Conservation (phyloP, 2,888 invertebrate genomes). For the Enoplolaimus lenunculus region DNA sequence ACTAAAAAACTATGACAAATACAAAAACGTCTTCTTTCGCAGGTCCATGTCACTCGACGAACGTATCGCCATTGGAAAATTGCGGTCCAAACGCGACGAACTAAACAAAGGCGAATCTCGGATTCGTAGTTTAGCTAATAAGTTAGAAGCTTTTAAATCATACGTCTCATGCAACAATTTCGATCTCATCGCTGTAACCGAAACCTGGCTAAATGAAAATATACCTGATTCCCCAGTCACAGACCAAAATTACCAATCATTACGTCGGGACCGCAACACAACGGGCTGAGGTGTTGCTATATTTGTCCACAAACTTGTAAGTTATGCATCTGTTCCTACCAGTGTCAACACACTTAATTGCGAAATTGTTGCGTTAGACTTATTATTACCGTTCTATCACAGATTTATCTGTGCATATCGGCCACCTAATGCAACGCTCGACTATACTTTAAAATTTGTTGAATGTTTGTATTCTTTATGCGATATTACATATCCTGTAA, state of each 20-base stretch:
- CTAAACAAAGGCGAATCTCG: not conserved
- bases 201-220: not conserved
- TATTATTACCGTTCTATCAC: not conserved
- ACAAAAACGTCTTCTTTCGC: not conserved
- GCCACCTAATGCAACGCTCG: not conserved
- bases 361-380: not conserved
- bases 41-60: not conserved
- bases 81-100: not conserved
- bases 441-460: not conserved
- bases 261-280: not conserved
- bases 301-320: not conserved
- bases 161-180: not conserved
- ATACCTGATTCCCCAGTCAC: not conserved
- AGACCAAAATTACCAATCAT: not conserved
- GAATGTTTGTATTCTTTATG: not conserved
- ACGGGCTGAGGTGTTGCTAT: conserved; percentile 3
- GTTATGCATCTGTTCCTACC: not conserved
- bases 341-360: not conserved
- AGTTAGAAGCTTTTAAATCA: not conserved
- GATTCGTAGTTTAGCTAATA: not conserved
- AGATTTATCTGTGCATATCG: not conserved
- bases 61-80: not conserved
- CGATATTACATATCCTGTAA: not conserved
- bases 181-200: not conserved
- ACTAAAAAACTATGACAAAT: not conserved